Conservation (phyloP, 2,888 invertebrate genomes). For the Stenolophus ochropezus region DNA sequence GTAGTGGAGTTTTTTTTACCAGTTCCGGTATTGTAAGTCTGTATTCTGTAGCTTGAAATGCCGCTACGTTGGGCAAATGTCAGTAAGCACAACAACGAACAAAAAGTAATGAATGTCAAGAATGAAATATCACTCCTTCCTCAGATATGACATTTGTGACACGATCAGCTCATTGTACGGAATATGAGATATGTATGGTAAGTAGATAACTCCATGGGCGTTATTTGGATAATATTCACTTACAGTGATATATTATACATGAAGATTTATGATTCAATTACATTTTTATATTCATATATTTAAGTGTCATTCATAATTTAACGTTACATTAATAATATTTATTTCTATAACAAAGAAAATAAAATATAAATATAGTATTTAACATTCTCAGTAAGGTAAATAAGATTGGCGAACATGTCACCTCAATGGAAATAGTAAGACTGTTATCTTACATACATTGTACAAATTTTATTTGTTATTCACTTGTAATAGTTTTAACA, state of each 20-base stretch:
- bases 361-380: neutral
- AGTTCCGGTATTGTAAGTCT: slow-evolving; percentile 10
- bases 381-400: no score
- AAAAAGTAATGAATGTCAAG: slow-evolving; percentile 33
- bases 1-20: slow-evolving; percentile 3
- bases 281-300: no score
- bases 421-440: no score
- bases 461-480: no score
- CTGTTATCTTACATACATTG: no score
- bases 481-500: no score
- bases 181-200: slow-evolving; percentile 26
- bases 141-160: slow-evolving; percentile 35
- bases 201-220: slow-evolving; percentile 15
- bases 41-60: neutral
- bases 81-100: slow-evolving; percentile 19
- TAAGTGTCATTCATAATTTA: neutral
- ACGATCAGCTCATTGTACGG: slow-evolving; percentile 5
- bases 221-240: slow-evolving; percentile 13
- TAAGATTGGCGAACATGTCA: no score
- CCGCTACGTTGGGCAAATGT: slow-evolving; percentile 14
- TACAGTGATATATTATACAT: slow-evolving; percentile 4
- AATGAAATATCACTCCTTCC: slow-evolving; percentile 27
- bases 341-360: neutral
- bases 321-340: neutral
- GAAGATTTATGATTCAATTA: neutral